Conservation (phyloP, 2,797 vertebrate genomes). For the Catostomus latipinnis region DNA sequence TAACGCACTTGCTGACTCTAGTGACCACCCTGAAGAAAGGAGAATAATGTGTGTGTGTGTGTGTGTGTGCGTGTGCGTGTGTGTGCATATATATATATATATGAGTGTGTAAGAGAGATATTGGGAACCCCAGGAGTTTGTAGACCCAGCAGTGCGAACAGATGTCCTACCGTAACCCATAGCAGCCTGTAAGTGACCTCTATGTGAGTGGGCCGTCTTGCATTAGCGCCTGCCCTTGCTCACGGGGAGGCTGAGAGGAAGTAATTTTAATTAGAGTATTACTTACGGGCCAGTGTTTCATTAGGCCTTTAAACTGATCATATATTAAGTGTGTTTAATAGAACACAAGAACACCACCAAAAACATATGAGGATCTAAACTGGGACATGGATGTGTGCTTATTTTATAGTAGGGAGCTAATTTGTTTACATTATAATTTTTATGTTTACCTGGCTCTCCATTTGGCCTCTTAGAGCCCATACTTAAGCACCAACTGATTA, state of each 20-base stretch:
- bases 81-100: constrained; percentile 14
- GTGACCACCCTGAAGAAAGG: constrained; percentile 30
- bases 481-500: neutral
- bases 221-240: constrained; percentile 46
- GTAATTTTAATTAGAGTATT: constrained; percentile 44
- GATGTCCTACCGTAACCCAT: constrained; percentile 47
- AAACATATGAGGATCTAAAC: constrained; percentile 11
- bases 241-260: constrained; percentile 32
- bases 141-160: constrained; percentile 45
- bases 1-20: constrained; percentile 42
- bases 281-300: constrained; percentile 24
- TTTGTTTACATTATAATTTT: constrained; percentile 9
- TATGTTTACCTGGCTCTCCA: neutral
- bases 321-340: neutral
- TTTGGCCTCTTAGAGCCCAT: constrained; percentile 21
- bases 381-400: neutral
- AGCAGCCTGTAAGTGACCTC: constrained; percentile 47
- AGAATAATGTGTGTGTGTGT: constrained; percentile 27
- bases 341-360: neutral
- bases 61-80: neutral
- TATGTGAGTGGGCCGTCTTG: constrained; percentile 22
- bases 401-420: neutral
- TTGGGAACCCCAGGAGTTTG: constrained; percentile 21
- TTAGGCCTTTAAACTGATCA: constrained; percentile 25
- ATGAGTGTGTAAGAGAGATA: constrained; percentile 1